These are phyloP conservation scores for Melanerpes aurifrons DNA, from an alignment of 2,113 vertebrate species.

Conservation along the genomic window DNA sequence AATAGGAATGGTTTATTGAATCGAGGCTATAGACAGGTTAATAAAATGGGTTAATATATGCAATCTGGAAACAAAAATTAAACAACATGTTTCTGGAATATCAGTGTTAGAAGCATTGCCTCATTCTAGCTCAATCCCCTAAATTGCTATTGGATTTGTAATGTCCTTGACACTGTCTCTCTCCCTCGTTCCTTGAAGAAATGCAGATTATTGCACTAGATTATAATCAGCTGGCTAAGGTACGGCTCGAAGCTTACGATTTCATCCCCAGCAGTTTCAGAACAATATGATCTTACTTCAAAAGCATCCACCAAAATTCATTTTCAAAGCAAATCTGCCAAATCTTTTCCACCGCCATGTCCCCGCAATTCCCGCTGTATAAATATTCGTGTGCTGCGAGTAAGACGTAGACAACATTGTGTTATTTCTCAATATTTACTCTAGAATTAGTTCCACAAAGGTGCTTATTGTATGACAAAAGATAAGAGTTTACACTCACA, in stretches of 20 bases:
- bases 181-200: constrained; percentile 57
- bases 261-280: constrained; percentile 36
- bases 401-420: constrained; percentile 6
- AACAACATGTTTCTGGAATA: constrained; percentile 36
- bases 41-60: constrained; percentile 55
- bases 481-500: constrained; percentile 32
- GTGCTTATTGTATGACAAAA: constrained; percentile 13
- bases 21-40: constrained; percentile 61
- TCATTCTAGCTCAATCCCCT: constrained; percentile 8
- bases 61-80: constrained; percentile 60
- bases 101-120: not conserved
- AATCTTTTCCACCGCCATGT: not conserved
- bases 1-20: constrained; percentile 66
- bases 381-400: constrained; percentile 14
- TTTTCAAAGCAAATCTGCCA: constrained; percentile 43
- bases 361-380: not conserved
- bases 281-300: not conserved
- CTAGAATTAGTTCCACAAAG: constrained; percentile 22
- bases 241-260: not conserved
- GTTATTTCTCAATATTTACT: constrained; percentile 61
- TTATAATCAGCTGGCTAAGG: constrained; percentile 22
- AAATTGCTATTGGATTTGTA: constrained; percentile 49
- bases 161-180: constrained; percentile 35
- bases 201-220: constrained; percentile 32
- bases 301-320: constrained; percentile 45